Evolutionary conservation across 2,888 invertebrate genomes (phyloP), one percentile per base, ranked within the genome.

Genomic region (Arenicola marina): DNA sequence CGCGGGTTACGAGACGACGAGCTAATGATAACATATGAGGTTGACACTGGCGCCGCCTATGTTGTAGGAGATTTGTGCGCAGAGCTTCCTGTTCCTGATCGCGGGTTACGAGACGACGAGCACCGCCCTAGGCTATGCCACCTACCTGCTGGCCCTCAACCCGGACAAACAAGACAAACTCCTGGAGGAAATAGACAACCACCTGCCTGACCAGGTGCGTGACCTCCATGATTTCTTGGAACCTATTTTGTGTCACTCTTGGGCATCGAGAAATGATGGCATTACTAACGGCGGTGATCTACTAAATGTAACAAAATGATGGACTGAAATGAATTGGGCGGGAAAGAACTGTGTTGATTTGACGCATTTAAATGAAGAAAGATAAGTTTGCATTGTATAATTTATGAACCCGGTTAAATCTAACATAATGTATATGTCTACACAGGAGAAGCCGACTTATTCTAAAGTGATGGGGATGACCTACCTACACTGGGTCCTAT

Each of bases 31-130:
- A n/a, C n/a, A n/a, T n/a, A n/a, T n/a, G n/a, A n/a, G n/a, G n/a
- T n/a, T n/a, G n/a, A n/a, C n/a, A n/a, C n/a, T n/a, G n/a, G n/a
- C n/a, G n/a, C n/a, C n/a, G n/a, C n/a, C n/a, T n/a, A 38, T 38
- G 11, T 38, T 38, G 11, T 68, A 80, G 80, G 81, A 81, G 57
- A 71, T 81, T n/a, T 72, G 76, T 21, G 72, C 76, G 1, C 79
- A 80, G 63, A 71, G 75, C 24, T 61, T 85, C 68, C 78, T 86
- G 1, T 86, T 87, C 68, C 75, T 86, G 43, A 71, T 86, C 56
- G 86, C 85, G 26, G 87, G 87, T 0, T 87, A 85, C 66, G 87
- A 87, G 71, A 87, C 87, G 0, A 86, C 86, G 0, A 84, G 85
- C 31, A 84, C 84, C 2, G 80, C 85, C 2, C 73, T 87, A 34